phyloP scores from a whole-genome alignment of 2,113 vertebrate genomes.

The Microtus ochrogaster region DNA sequence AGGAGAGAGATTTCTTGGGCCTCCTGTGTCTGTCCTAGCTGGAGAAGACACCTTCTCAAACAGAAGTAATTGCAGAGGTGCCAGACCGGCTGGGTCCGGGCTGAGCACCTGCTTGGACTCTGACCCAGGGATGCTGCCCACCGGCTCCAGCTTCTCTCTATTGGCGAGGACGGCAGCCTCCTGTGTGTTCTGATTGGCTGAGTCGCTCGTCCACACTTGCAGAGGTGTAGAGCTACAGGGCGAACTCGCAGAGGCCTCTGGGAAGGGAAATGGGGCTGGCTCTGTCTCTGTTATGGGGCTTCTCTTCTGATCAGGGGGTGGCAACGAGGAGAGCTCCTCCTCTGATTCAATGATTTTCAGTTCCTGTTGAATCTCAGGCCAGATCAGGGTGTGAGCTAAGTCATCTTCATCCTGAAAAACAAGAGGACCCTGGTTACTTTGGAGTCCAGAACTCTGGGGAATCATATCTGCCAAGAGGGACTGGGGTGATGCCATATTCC shows the following conservation, averaged over 20 bases:
- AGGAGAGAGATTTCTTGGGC: conserved; percentile 61
- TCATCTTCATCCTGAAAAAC: conserved; percentile 87
- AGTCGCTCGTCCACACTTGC: conserved; percentile 64
- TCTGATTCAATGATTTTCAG: conserved; percentile 93
- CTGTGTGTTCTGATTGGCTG: conserved; percentile 57
- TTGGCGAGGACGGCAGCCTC: not conserved
- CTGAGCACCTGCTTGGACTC: conserved; percentile 45
- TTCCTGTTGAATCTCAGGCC: conserved; percentile 91
- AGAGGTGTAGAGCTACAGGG: conserved; percentile 23
- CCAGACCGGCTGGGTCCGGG: conserved; percentile 38
- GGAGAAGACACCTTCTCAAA: not conserved
- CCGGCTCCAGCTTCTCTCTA: conserved; percentile 1
- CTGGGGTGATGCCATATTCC: not conserved
- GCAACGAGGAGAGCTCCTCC: conserved; percentile 84
- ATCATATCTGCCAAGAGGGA: not conserved
- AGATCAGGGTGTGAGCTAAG: conserved; percentile 76
- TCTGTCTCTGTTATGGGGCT: not conserved
- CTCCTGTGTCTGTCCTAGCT: not conserved
- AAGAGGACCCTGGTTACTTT: conserved; percentile 50
- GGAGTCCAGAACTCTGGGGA: not conserved
- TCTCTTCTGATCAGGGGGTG: conserved; percentile 38
- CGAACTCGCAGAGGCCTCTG: conserved; percentile 37
- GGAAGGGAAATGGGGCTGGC: conserved; percentile 8
- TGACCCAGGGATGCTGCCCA: not conserved
- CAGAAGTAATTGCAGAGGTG: conserved; percentile 40